Evolutionary conservation across 1,140 invertebrate genomes (phyloP).

Genomic region (Chironomus striatipennis): DNA sequence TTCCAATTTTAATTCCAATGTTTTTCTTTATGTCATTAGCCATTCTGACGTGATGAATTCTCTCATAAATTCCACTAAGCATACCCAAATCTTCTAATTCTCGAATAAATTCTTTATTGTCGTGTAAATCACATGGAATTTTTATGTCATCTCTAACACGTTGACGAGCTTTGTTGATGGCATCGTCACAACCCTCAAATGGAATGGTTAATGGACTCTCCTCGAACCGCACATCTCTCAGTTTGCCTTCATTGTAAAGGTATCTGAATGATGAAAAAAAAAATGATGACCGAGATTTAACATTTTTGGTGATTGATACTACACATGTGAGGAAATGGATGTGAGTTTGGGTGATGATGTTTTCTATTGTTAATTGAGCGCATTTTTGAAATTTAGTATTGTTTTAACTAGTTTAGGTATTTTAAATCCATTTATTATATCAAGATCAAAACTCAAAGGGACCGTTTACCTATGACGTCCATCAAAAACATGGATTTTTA

Average conservation of each 20-base stretch:
- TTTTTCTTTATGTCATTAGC: background rate
- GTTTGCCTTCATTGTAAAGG: background rate
- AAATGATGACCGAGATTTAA: background rate
- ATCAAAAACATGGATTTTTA: too few species aligned
- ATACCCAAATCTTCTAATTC: background rate
- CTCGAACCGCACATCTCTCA: background rate
- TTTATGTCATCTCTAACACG: background rate
- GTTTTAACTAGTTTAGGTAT: too few species aligned
- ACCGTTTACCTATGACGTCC: too few species aligned
- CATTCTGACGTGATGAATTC: background rate
- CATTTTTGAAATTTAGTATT: too few species aligned
- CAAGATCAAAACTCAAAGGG: too few species aligned
- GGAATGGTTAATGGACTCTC: background rate
- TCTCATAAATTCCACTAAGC: background rate
- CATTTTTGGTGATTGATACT: too few species aligned
- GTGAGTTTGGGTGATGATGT: too few species aligned
- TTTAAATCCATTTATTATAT: too few species aligned
- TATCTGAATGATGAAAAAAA: conserved; percentile 25
- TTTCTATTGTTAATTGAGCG: too few species aligned
- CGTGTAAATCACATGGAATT: background rate
- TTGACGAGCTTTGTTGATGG: background rate
- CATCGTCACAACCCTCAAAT: background rate
- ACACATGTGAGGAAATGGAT: too few species aligned
- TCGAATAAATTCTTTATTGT: background rate
- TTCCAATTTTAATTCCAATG: background rate